Percentiles rank a stretch among this genome's conserved stretches.
Conservation (phyloP, 2,113 vertebrate species). For the Aptenodytes forsteri region DNA sequence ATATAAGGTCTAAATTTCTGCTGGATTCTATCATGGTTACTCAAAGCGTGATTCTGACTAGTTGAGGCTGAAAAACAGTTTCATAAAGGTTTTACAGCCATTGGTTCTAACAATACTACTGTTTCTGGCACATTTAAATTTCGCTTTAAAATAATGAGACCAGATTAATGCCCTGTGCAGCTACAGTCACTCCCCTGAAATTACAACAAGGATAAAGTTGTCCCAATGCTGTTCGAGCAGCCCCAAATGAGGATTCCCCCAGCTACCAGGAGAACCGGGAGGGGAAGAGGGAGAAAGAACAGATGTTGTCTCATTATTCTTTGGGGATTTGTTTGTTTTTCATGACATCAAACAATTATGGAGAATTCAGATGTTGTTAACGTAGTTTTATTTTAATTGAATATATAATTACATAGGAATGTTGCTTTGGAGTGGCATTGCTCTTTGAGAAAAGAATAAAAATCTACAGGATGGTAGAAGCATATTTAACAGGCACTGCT, state of each 20-base stretch:
- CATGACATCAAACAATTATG: neutral
- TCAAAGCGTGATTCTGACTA: neutral
- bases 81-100: neutral
- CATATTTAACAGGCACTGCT: neutral
- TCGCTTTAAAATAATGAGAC: neutral
- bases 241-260: neutral
- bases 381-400: constrained; percentile 27
- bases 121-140: neutral
- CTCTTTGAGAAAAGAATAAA: neutral
- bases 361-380: constrained; percentile 14
- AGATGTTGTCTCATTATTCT: constrained; percentile 38
- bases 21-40: neutral
- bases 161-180: neutral
- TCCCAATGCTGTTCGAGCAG: neutral
- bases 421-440: neutral
- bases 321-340: neutral
- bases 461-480: neutral
- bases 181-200: neutral
- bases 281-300: neutral
- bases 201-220: neutral
- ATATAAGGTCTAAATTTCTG: neutral
- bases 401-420: constrained; percentile 23
- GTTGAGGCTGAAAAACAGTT: neutral
- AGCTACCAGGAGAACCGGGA: neutral
- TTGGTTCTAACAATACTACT: neutral